Evolutionary conservation across 1,140 invertebrate species (phyloP), one percentile per base, ranked within the genome.

Genomic region (Latrodectus geometricus): DNA sequence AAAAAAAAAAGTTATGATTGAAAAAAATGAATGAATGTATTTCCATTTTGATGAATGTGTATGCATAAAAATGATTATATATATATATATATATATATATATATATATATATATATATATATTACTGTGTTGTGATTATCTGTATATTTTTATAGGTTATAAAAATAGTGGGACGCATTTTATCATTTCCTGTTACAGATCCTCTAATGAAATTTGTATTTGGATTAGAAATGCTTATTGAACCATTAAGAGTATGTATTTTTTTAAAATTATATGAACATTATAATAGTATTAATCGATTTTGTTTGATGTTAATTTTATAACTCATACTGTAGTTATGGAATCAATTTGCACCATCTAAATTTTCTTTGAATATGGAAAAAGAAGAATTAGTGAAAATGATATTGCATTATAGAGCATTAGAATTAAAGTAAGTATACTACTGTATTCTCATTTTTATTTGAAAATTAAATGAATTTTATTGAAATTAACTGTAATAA

Each of bases 321-420:
- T 84, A 54, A 70, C 72, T 75, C 52, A 88, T 48, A 20, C 92
- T 95, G 68, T 93, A 97, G 88, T 94, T 97, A 88, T 99, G 97
- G 98, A 96, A 99, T 91, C 94, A 95, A 89, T 95, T 96, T 89
- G 97, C 97, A 0, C 96, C 97, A 89, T 94, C 93, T 88, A 95
- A 94, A 5, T 96, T 99, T 54, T 97, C 96, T 85, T 91, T 99
- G 89, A 92, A 93, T 0, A 92, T 94, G 0, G 92, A 96, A 84
- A 93, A 96, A 12, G 90, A 93, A 21, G 92, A 93, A 68, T 91
- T 99, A 0, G 96, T 95, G 4, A 92, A 95, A 81, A 94, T 96
- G 88, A 96, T 99, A 69, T 94, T 98, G 70, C 93, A 94, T 49
- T 99, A 97, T 98, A 94, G 98, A 80, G 95, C 96, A 91, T 90